These are phyloP conservation scores for Oreochromis niloticus DNA, from an alignment of 2,113 vertebrate species.

Conservation along the genomic window DNA sequence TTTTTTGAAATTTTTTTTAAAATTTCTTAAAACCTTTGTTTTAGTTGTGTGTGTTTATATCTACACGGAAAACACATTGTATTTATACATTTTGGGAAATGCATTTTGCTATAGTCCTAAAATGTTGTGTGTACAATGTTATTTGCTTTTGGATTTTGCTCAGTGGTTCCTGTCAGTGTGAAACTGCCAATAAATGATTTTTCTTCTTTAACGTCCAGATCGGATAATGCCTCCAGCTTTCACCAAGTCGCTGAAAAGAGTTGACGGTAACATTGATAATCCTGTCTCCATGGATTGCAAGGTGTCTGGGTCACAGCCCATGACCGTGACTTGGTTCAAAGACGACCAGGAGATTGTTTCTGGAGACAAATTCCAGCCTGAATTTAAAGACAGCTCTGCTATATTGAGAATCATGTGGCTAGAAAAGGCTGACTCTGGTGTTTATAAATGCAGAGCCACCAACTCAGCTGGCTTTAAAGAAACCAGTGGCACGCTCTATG, in stretches of 20 bases:
- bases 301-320: slow-evolving; percentile 92
- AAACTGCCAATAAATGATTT: slow-evolving; percentile 22
- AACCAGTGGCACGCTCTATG: slow-evolving; percentile 85
- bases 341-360: slow-evolving; percentile 80
- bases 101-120: background rate
- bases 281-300: slow-evolving; percentile 85
- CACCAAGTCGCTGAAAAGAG: slow-evolving; percentile 87
- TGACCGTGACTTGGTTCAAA: slow-evolving; percentile 91
- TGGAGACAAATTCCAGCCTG: slow-evolving; percentile 77
- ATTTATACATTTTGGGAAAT: background rate
- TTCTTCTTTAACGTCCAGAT: slow-evolving; percentile 80
- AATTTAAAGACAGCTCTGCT: slow-evolving; percentile 85
- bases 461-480: slow-evolving; percentile 93
- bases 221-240: slow-evolving; percentile 91
- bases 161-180: background rate
- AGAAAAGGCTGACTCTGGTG: slow-evolving; percentile 84
- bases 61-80: background rate
- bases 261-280: slow-evolving; percentile 78
- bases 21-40: background rate
- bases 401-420: slow-evolving; percentile 79
- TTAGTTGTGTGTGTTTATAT: background rate
- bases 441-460: slow-evolving; percentile 88
- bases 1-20: background rate
- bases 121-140: background rate
- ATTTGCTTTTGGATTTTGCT: background rate